These are phyloP conservation scores for Cheilosia impressa DNA, from an alignment of 2,888 invertebrate genomes.

Conservation along the genomic window DNA sequence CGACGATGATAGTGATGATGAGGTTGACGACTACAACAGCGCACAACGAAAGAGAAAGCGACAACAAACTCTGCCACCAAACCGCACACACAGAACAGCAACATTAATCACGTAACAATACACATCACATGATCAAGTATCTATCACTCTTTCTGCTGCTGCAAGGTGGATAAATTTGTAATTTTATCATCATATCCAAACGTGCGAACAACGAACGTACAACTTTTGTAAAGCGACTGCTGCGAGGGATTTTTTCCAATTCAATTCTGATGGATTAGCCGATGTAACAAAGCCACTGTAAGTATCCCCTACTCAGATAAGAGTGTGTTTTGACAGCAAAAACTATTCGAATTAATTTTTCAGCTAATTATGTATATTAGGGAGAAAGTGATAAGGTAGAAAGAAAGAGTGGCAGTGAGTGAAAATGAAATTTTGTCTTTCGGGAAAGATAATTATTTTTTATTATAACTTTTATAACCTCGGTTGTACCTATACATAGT, in stretches of 20 bases:
- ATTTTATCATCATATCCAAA: conserved; percentile 30
- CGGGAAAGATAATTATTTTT: not conserved
- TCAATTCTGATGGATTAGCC: conserved; percentile 60
- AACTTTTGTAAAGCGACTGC: conserved; percentile 8
- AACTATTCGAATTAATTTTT: conserved; percentile 19
- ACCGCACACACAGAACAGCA: conserved; percentile 1
- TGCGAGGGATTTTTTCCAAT: conserved; percentile 41
- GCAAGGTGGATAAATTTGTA: conserved; percentile 52
- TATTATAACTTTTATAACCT: not conserved
- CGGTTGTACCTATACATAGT: not conserved
- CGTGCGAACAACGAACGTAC: conserved; percentile 34
- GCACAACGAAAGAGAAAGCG: conserved; percentile 68
- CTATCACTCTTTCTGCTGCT: conserved; percentile 32
- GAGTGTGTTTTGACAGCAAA: not conserved
- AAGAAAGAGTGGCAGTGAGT: not conserved
- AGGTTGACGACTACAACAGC: conserved; percentile 11
- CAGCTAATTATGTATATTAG: conserved; percentile 17
- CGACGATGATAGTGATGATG: conserved; percentile 25
- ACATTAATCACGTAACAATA: conserved; percentile 58
- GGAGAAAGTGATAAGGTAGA: conserved; percentile 53
- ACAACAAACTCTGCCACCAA: conserved; percentile 17
- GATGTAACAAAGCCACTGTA: conserved; percentile 42
- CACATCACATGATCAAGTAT: conserved; percentile 60
- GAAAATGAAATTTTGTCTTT: conserved; percentile 19
- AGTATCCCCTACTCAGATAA: conserved; percentile 22